Percentiles rank a stretch among this genome's conserved stretches.
phyloP scores from a whole-genome alignment of 2,888 invertebrate genomes.

The Tenthredo scrophulariae region DNA sequence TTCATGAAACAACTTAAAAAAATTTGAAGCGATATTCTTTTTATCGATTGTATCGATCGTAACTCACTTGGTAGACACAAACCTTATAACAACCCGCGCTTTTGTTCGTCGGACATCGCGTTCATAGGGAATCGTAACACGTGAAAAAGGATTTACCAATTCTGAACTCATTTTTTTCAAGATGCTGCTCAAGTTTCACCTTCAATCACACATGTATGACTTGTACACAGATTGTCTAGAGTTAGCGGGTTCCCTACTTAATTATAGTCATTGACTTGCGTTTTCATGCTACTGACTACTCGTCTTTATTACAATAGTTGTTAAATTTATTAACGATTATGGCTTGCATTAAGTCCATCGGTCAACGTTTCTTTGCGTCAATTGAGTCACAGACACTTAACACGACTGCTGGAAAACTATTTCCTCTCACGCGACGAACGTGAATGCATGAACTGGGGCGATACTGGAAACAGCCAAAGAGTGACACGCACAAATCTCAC shows the following conservation, averaged over 20 bases:
- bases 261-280: not conserved
- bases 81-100: not conserved
- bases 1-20: no score
- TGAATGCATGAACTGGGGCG: not conserved
- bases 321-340: not conserved
- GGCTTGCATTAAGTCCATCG: not conserved
- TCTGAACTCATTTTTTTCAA: not conserved
- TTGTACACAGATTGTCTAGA: not conserved
- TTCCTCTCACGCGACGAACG: slow-evolving; percentile 30
- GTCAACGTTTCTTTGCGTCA: not conserved
- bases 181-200: not conserved
- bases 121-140: not conserved
- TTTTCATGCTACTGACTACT: not conserved
- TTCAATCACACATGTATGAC: not conserved
- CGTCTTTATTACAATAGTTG: not conserved
- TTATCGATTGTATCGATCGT: not conserved
- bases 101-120: no score
- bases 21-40: not conserved
- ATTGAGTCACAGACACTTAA: not conserved
- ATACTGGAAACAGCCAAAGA: not conserved
- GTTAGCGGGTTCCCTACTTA: not conserved
- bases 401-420: not conserved
- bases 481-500: not conserved
- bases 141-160: not conserved
- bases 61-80: no score